Evolutionary conservation across 2,113 vertebrate genomes (phyloP).

Genomic region (Ctenomys sociabilis): DNA sequence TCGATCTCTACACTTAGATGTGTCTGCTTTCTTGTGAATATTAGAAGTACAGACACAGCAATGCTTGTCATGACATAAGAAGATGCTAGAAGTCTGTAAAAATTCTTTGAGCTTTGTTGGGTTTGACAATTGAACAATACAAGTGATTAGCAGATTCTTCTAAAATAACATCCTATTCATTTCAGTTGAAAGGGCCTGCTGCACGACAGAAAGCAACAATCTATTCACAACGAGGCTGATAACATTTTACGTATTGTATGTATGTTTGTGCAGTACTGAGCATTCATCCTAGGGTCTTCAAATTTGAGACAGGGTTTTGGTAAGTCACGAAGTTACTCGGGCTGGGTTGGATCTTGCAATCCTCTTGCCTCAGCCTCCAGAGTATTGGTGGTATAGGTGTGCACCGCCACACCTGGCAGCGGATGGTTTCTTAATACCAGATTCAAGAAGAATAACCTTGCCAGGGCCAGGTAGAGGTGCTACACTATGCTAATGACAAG

Average conservation of each 20-base stretch:
- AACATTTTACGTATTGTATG: neutral
- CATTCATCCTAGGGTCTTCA: neutral
- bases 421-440: neutral
- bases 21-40: neutral
- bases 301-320: neutral
- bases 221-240: constrained; percentile 22
- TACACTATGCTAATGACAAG: constrained; percentile 37
- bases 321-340: neutral
- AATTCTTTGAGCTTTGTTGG: neutral
- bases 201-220: neutral
- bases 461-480: neutral
- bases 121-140: neutral
- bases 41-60: neutral
- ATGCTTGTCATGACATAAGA: neutral
- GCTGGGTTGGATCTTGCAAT: neutral
- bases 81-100: neutral
- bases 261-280: neutral
- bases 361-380: neutral
- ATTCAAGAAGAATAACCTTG: constrained; percentile 57
- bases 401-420: neutral
- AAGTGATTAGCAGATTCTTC: neutral
- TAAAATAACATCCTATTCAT: constrained; percentile 44
- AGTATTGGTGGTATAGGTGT: neutral
- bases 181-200: constrained; percentile 41
- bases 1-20: neutral